Base-by-base conservation (phyloP, 2,797 vertebrate species). In the Furcifer pardalis region DNA sequence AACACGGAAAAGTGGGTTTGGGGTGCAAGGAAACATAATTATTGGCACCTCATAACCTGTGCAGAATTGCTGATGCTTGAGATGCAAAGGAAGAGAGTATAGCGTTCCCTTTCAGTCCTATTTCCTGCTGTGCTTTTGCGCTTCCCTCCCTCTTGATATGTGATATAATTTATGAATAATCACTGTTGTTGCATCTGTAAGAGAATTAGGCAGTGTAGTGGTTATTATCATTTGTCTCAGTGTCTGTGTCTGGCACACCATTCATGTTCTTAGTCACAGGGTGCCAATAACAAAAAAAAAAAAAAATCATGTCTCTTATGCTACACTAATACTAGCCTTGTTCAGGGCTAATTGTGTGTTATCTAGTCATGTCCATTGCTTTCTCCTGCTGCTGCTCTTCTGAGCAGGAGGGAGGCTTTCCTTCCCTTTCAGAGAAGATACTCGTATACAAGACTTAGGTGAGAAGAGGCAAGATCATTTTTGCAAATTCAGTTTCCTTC, bases 161-260 rank as follows among this genome's bases (percentile, higher is more conserved):
- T 66, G 62, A 56, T n/a, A n/a, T 17, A 49, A 63, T 74, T 82
- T 82, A 82, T 82, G 71, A 63, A 82, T 9, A 10, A 66, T 32
- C 30, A 15, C 69, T 17, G 72, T 42, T 1, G 2, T 17, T 76
- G 27, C 35, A 59, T 77, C 69, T 27, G 13, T 44, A 46, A 40
- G 62, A 62, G 40, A 62, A 73, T 42, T 32, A 73, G 27, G 21
- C 35, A 40, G 37, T 19, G 7, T 23, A 10, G 27, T 65, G 19
- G 13, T 56, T 35, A 63, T 66, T 15, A 35, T 49, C 30, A 12
- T 19, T 23, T 40, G 5, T 5, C 37, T n/a, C 21, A 7, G 8
- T 42, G 49, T 21, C 19, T 32, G 2, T 40, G 32, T 79, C 42
- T 23, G 77, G 42, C 42, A 44, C 30, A n/a, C 35, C 35, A 7